Evolutionary conservation across 2,888 invertebrate genomes (phyloP), one percentile per base, ranked within the genome.

Genomic region (Drosophila atripex): DNA sequence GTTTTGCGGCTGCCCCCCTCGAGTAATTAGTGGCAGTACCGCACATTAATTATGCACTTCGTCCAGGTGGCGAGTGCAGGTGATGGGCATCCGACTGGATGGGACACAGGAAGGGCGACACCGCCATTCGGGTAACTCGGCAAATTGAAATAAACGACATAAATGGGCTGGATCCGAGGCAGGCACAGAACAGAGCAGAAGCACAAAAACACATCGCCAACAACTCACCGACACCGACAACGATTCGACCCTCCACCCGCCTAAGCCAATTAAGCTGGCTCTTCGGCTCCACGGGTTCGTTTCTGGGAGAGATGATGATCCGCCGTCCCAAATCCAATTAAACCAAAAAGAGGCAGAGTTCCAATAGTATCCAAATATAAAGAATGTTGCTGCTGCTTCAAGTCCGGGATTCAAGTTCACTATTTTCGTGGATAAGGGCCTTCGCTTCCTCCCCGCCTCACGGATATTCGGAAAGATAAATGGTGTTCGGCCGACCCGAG

Each of bases 71-170:
- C 39, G 12, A 14, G 12, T 25, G 41, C 43, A 18, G 52, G 8
- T 47, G 35, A 23, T 63, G 55, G 18, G 16, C 18, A 30, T 47
- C 18, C 12, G 28, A 8, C 28, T 9, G 16, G 18, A 41, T 21
- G 25, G 12, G 43, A 28, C 11, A 35, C 45, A 54, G 66, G 54
- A 63, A 47, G 46, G 46, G 65, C 32, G 38, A 54, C 53, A 49
- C 30, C 49, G 55, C 55, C 50, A 66, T 55, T 68, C 51, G 69
- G 52, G 59, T 73, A 69, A 76, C 69, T 69, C 58, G 58, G 47
- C 58, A 76, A 79, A 79, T 79, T 83, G 80, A 75, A 72, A 83
- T 79, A 79, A 79, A 83, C 61, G 77, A 77, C 65, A 73, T 65
- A 51, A 76, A 70, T 59, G 39, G 45, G 53, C 18, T 39, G 30